A percentile compares a stretch with the other conserved stretches of the same genome.
Conservation (phyloP, 2,797 vertebrate genomes). For the Leontocebus nigricollis region DNA sequence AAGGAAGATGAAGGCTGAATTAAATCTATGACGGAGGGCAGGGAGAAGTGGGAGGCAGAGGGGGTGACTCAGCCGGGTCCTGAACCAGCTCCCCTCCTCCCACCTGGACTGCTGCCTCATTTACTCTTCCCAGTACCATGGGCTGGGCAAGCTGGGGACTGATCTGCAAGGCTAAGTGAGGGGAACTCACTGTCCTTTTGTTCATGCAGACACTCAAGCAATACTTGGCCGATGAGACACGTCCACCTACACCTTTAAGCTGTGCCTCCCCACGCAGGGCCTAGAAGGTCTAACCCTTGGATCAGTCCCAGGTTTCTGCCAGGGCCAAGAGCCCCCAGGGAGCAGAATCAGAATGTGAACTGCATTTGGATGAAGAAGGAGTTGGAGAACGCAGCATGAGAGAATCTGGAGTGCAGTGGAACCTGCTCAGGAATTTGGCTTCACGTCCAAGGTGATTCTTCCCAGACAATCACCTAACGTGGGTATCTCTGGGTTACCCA, state of each 20-base stretch:
- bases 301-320: constrained; percentile 73
- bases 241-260: constrained; percentile 75
- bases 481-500: constrained; percentile 48
- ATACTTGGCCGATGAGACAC: constrained; percentile 68
- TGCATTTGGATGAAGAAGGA: constrained; percentile 68
- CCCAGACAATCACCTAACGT: constrained; percentile 58
- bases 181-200: constrained; percentile 53
- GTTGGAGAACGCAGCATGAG: constrained; percentile 52
- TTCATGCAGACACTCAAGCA: constrained; percentile 46
- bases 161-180: constrained; percentile 59
- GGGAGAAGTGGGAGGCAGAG: too few relatives aligned
- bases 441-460: constrained; percentile 52
- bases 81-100: not conserved
- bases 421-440: constrained; percentile 74
- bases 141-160: constrained; percentile 44
- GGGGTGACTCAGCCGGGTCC: not conserved
- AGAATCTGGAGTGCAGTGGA: constrained; percentile 53
- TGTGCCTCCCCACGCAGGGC: constrained; percentile 56
- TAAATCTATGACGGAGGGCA: not conserved
- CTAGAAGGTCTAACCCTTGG: constrained; percentile 74
- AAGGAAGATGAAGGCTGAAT: not conserved
- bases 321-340: constrained; percentile 68
- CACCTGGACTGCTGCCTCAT: not conserved
- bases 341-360: constrained; percentile 66
- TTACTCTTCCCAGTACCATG: not conserved